A percentile compares a stretch with the other conserved stretches of the same genome.
phyloP scores from a whole-genome alignment of 1,140 invertebrate species.

The Lycorma delicatula region DNA sequence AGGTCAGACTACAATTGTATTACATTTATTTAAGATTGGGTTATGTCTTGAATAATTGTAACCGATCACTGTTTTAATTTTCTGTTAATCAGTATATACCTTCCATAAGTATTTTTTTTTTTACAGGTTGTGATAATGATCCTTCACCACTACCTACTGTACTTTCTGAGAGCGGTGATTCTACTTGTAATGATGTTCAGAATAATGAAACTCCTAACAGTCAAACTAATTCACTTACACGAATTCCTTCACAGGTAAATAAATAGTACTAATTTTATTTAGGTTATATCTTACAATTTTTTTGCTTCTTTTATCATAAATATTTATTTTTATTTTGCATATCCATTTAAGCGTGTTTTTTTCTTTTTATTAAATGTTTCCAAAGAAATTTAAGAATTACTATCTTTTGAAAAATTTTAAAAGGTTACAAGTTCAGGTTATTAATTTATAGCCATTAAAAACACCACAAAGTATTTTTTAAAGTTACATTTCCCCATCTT shows the following conservation, averaged over 20 bases:
- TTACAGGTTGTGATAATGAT: slow-evolving; percentile 12
- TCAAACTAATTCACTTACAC: slow-evolving; percentile 21
- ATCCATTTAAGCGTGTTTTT: neutral
- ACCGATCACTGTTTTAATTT: too few species aligned
- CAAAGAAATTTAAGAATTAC: too few species aligned
- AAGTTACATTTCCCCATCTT: too few species aligned
- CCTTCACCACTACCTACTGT: neutral
- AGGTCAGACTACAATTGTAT: too few species aligned
- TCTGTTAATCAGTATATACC: too few species aligned
- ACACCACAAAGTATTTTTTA: too few species aligned
- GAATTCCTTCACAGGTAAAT: slow-evolving; percentile 39
- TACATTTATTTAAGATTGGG: too few species aligned
- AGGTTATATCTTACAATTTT: neutral
- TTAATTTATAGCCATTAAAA: too few species aligned
- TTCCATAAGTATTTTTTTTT: slow-evolving; percentile 6
- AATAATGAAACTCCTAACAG: neutral
- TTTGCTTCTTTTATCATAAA: neutral
- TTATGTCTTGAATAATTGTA: too few species aligned
- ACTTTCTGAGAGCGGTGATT: neutral
- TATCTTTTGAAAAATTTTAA: too few species aligned
- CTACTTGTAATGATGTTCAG: neutral
- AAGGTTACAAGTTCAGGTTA: too few species aligned
- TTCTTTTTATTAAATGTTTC: too few species aligned
- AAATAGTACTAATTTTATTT: neutral
- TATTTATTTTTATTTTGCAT: neutral